Percentiles rank a stretch among this genome's conserved stretches.
Evolutionary conservation across 2,888 invertebrate genomes (phyloP).

Genomic region (Tenthredo livida): DNA sequence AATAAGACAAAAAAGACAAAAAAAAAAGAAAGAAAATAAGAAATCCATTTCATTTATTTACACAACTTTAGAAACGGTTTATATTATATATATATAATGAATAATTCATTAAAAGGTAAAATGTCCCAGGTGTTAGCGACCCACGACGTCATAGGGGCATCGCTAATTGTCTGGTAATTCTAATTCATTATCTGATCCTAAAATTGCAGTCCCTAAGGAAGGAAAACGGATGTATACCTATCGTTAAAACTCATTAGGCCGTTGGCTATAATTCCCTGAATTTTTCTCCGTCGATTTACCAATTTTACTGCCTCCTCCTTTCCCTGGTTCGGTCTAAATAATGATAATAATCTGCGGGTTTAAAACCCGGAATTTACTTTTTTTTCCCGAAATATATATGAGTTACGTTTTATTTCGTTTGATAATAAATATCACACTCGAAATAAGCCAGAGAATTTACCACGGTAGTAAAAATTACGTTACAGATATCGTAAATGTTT

Average conservation of each 20-base stretch:
- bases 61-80: not conserved
- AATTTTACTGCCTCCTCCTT: slow-evolving; percentile 36
- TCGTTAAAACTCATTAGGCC: slow-evolving; percentile 44
- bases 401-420: not conserved
- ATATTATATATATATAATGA: too few species aligned
- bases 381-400: not conserved
- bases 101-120: not conserved
- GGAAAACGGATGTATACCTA: slow-evolving; percentile 30
- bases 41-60: not conserved
- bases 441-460: not conserved
- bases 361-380: slow-evolving; percentile 14
- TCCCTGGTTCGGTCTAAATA: not conserved
- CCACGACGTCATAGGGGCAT: slow-evolving; percentile 4
- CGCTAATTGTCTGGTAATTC: slow-evolving; percentile 40
- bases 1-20: not conserved
- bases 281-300: slow-evolving; percentile 43
- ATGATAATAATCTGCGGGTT: slow-evolving; percentile 34
- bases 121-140: slow-evolving; percentile 34
- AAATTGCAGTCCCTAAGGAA: slow-evolving; percentile 21
- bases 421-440: not conserved
- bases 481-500: not conserved
- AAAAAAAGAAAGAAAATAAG: not conserved
- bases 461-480: not conserved
- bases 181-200: slow-evolving; percentile 44
- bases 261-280: slow-evolving; percentile 17